These are phyloP conservation scores for Parascotia fuliginaria DNA, from an alignment of 2,888 invertebrate genomes.

Conservation along the genomic window DNA sequence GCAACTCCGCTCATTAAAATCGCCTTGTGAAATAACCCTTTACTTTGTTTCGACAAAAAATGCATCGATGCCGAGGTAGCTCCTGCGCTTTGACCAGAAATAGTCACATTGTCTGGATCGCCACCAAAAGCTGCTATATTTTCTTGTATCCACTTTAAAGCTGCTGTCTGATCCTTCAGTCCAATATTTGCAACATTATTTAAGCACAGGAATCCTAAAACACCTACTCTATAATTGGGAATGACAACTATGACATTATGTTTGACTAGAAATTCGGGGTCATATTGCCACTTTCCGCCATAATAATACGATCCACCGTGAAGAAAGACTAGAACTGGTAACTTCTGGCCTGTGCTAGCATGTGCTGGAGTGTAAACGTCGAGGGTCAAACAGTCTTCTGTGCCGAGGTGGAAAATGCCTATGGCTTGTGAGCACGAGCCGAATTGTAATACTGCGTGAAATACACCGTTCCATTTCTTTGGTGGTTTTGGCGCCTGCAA, in stretches of 20 bases:
- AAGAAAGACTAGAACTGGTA: constrained; percentile 73
- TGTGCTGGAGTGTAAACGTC: constrained; percentile 67
- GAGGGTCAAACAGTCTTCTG: constrained; percentile 71
- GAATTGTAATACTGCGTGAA: constrained; percentile 58
- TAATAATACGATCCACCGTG: constrained; percentile 79
- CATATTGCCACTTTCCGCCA: constrained; percentile 75
- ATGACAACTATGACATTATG: constrained; percentile 68
- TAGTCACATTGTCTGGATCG: constrained; percentile 75
- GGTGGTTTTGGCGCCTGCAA: constrained; percentile 66
- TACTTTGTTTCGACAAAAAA: constrained; percentile 63
- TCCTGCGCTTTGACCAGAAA: constrained; percentile 78
- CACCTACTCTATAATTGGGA: constrained; percentile 73
- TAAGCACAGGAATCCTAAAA: constrained; percentile 72
- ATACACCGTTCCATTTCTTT: constrained; percentile 61
- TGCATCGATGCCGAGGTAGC: constrained; percentile 71
- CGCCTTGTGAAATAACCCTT: constrained; percentile 73
- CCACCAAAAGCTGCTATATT: constrained; percentile 76
- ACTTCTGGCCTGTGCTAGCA: constrained; percentile 33
- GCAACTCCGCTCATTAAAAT: constrained; percentile 72
- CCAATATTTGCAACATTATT: constrained; percentile 73
- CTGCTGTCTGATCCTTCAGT: constrained; percentile 74
- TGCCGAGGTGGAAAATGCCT: constrained; percentile 52
- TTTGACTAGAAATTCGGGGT: constrained; percentile 72
- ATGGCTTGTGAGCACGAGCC: constrained; percentile 66
- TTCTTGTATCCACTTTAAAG: constrained; percentile 71